Evolutionary conservation across 1,140 invertebrate genomes (phyloP).

Genomic region (Eumeta japonica): DNA sequence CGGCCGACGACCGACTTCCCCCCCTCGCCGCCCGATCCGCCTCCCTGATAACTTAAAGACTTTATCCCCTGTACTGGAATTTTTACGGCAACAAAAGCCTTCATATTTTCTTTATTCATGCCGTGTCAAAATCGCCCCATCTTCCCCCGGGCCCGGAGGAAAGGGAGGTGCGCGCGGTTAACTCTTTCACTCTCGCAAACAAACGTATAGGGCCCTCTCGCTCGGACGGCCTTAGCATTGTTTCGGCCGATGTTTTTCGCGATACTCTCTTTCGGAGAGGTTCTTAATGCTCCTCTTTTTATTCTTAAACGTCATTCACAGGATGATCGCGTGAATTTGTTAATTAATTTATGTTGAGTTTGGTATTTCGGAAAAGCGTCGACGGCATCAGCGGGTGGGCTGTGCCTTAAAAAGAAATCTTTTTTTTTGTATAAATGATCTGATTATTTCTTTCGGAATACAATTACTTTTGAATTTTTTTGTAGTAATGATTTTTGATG

Average conservation of each 20-base stretch:
- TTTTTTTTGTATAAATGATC: too few relatives aligned
- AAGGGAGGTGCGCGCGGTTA: slow-evolving; percentile 38
- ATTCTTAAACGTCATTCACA: slow-evolving; percentile 40
- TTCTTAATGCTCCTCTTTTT: slow-evolving; percentile 40
- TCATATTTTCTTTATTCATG: slow-evolving; percentile 58
- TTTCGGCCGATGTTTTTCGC: slow-evolving; percentile 49
- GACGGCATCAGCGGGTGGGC: too few relatives aligned
- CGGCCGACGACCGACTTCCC: too few relatives aligned
- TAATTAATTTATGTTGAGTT: slow-evolving; percentile 57
- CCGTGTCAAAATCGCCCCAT: slow-evolving; percentile 51
- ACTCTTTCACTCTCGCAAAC: slow-evolving; percentile 47
- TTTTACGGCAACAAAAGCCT: slow-evolving; percentile 56
- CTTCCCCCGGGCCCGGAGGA: slow-evolving; percentile 30
- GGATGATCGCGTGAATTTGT: slow-evolving; percentile 44
- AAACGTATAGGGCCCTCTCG: slow-evolving; percentile 25
- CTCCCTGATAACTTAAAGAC: slow-evolving; percentile 54
- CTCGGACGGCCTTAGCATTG: slow-evolving; percentile 29
- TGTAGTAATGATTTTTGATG: too few relatives aligned
- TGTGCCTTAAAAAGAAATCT: too few relatives aligned
- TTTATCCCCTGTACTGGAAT: slow-evolving; percentile 55
- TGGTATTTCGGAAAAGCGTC: too few relatives aligned
- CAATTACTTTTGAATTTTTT: too few relatives aligned
- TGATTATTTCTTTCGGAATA: too few relatives aligned
- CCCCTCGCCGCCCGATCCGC: slow-evolving; percentile 9
- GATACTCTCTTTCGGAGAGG: slow-evolving; percentile 30